Evolutionary conservation across 2,113 vertebrate genomes (phyloP).

Genomic region (Archocentrus centrarchus): DNA sequence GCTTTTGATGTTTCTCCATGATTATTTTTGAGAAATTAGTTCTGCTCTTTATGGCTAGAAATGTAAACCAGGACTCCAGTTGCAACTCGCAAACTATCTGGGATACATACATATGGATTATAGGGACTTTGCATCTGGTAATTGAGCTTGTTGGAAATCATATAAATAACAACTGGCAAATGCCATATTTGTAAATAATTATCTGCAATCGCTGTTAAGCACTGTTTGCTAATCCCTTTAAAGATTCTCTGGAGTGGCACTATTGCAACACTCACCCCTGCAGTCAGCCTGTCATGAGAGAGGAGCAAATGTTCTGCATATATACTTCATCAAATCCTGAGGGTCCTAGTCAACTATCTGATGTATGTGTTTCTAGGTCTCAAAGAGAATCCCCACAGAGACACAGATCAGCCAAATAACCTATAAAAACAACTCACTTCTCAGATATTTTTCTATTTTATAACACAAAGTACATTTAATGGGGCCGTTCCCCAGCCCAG

Average conservation of each 20-base stretch:
- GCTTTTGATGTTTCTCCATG: conserved; percentile 32
- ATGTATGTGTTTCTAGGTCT: background rate
- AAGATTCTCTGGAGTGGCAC: conserved; percentile 40
- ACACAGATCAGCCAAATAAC: background rate
- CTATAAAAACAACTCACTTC: background rate
- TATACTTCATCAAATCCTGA: conserved; percentile 24
- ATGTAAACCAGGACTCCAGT: too few relatives aligned
- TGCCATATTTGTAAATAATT: conserved; percentile 53
- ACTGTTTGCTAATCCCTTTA: conserved; percentile 55
- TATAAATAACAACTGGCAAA: conserved; percentile 67
- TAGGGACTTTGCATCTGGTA: conserved; percentile 63
- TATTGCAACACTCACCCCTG: conserved; percentile 30
- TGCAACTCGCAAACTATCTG: background rate
- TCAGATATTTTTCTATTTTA: background rate
- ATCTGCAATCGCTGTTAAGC: conserved; percentile 59
- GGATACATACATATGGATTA: conserved; percentile 44
- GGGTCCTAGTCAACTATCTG: conserved; percentile 11
- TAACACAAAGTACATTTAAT: background rate
- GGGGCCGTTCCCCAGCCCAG: background rate
- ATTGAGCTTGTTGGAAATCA: conserved; percentile 55
- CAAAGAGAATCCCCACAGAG: conserved; percentile 1
- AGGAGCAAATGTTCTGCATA: conserved; percentile 27
- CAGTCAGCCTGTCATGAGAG: conserved; percentile 26
- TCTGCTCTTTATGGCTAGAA: background rate
- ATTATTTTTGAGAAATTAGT: conserved; percentile 31